These are phyloP conservation scores for Anomalospiza imberbis DNA, from an alignment of 2,797 vertebrate genomes.

Conservation along the genomic window DNA sequence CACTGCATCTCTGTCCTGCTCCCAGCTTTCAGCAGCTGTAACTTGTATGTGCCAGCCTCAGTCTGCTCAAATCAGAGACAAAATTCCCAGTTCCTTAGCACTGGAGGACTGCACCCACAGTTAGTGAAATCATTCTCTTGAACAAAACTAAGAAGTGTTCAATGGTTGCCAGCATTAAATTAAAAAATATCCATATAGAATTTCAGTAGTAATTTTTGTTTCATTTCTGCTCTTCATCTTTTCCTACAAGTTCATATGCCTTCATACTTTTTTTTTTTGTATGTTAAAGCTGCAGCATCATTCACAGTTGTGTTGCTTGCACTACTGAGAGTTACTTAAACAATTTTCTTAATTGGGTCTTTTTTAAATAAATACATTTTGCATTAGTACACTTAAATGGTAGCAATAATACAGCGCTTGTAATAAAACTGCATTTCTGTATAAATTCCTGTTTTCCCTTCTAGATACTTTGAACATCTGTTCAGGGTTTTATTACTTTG, in stretches of 20 bases:
- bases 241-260: not conserved
- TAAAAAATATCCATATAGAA: accelerated
- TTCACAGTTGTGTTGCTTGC: not conserved
- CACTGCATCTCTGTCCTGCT: not conserved
- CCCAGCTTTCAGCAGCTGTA: not conserved
- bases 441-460: not conserved
- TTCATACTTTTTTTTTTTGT: not conserved
- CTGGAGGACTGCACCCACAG: not conserved
- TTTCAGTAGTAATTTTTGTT: not conserved
- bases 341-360: not conserved
- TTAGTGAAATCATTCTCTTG: not conserved
- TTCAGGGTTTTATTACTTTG: not conserved
- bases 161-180: not conserved
- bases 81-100: not conserved
- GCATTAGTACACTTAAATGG: not conserved
- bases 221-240: not conserved
- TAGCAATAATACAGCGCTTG: not conserved
- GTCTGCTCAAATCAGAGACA: not conserved
- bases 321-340: not conserved
- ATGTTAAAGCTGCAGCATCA: not conserved
- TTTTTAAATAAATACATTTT: not conserved
- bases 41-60: not conserved
- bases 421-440: not conserved
- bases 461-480: not conserved
- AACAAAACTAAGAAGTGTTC: not conserved